These are phyloP conservation scores for Ooceraea biroi DNA, from an alignment of 1,140 invertebrate genomes.

Conservation along the genomic window DNA sequence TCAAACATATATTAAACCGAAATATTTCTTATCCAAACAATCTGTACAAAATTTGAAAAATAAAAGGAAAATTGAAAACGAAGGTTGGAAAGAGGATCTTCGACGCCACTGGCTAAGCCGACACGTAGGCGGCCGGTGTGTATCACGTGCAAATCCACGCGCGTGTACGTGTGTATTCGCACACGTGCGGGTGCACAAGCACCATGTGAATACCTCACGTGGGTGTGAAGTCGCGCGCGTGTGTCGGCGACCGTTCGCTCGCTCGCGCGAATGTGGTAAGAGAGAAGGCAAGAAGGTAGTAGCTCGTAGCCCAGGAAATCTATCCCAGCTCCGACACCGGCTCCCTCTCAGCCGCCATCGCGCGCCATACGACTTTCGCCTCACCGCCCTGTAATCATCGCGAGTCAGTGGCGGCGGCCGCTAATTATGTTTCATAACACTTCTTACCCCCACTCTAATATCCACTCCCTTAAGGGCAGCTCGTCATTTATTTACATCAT, in stretches of 20 bases:
- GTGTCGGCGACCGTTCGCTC: slow-evolving; percentile 31
- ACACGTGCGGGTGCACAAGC: background rate
- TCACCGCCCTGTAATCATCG: slow-evolving; percentile 86
- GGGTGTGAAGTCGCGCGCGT: slow-evolving; percentile 48
- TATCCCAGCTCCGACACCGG: slow-evolving; percentile 73
- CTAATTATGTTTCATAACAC: slow-evolving; percentile 87
- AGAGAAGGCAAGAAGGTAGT: slow-evolving; percentile 74
- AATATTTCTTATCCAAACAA: background rate
- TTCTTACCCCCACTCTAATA: slow-evolving; percentile 85
- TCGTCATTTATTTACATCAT: slow-evolving; percentile 86
- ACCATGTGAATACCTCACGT: slow-evolving; percentile 38
- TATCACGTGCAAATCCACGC: slow-evolving; percentile 56
- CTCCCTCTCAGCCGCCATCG: slow-evolving; percentile 73
- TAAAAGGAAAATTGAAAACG: background rate
- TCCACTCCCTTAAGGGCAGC: slow-evolving; percentile 85
- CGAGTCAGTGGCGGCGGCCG: slow-evolving; percentile 85
- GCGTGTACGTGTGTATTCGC: slow-evolving; percentile 8
- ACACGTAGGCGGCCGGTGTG: slow-evolving; percentile 70
- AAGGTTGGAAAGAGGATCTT: slow-evolving; percentile 9
- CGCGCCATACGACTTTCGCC: slow-evolving; percentile 79
- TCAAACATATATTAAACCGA: background rate
- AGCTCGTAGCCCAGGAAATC: slow-evolving; percentile 80
- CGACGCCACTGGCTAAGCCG: slow-evolving; percentile 74
- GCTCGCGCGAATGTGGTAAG: slow-evolving; percentile 34
- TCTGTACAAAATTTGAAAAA: slow-evolving; percentile 3